phyloP scores from a whole-genome alignment of 2,113 vertebrate genomes.

The Neotoma lepida region DNA sequence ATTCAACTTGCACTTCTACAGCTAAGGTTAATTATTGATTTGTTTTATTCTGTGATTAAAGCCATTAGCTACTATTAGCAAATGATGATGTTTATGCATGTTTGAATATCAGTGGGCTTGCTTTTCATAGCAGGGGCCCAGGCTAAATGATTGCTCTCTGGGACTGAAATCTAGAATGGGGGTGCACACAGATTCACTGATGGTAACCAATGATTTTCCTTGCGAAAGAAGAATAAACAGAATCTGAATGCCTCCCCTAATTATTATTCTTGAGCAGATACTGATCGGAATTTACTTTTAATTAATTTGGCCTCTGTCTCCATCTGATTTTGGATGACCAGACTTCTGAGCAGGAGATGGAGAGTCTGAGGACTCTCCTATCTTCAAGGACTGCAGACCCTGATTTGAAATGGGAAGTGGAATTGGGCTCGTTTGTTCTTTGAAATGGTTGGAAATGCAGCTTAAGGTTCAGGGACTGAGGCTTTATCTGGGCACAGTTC shows the following conservation, averaged over 20 bases:
- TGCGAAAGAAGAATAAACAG: conserved; percentile 49
- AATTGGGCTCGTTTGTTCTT: background rate
- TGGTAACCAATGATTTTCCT: conserved; percentile 58
- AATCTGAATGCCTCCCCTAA: conserved; percentile 50
- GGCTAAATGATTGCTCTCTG: conserved; percentile 69
- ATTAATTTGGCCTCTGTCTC: conserved; percentile 36
- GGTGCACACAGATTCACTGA: conserved; percentile 26
- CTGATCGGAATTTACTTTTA: conserved; percentile 16
- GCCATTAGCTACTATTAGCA: conserved; percentile 78
- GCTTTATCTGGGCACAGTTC: background rate
- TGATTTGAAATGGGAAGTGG: conserved; percentile 4
- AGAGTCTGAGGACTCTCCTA: background rate
- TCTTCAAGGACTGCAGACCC: background rate
- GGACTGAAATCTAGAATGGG: conserved; percentile 41
- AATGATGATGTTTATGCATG: conserved; percentile 74
- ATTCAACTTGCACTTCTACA: conserved; percentile 72
- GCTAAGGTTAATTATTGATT: conserved; percentile 82
- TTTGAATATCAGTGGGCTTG: conserved; percentile 71
- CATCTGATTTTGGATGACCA: conserved; percentile 58
- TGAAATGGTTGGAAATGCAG: conserved; percentile 7
- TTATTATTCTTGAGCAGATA: conserved; percentile 61
- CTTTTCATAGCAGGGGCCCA: conserved; percentile 67
- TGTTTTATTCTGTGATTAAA: conserved; percentile 82
- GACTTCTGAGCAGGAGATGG: background rate
- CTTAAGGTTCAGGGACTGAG: background rate